phyloP scores from a whole-genome alignment of 2,113 vertebrate genomes.

The Brienomyrus brachyistius region DNA sequence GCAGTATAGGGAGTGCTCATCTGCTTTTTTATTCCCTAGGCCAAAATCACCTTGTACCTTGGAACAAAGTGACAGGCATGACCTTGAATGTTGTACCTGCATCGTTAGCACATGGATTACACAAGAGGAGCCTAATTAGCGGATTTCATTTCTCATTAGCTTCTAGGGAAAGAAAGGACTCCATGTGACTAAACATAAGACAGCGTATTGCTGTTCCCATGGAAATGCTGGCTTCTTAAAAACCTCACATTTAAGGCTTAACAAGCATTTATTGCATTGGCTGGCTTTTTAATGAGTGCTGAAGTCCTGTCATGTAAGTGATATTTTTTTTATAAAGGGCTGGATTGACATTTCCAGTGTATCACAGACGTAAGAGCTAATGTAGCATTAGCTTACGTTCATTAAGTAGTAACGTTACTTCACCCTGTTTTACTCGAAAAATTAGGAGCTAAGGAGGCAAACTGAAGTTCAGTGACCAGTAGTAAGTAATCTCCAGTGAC shows the following conservation, averaged over 20 bases:
- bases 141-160: neutral
- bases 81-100: neutral
- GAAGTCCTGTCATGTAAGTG: neutral
- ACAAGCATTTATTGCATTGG: neutral
- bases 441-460: neutral
- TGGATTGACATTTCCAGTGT: neutral
- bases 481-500: neutral
- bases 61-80: neutral
- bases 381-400: neutral
- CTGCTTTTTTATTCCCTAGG: neutral
- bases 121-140: conserved; percentile 31
- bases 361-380: neutral
- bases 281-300: neutral
- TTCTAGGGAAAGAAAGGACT: neutral
- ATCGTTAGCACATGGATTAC: conserved; percentile 29
- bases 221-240: neutral
- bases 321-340: neutral
- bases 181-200: neutral
- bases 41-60: neutral
- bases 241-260: neutral
- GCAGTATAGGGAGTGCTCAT: neutral
- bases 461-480: neutral
- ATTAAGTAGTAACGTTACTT: neutral
- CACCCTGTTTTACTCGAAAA: neutral
- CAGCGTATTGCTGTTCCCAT: neutral